phyloP scores from a whole-genome alignment of 2,113 vertebrate species.

The Oncorhynchus nerka region DNA sequence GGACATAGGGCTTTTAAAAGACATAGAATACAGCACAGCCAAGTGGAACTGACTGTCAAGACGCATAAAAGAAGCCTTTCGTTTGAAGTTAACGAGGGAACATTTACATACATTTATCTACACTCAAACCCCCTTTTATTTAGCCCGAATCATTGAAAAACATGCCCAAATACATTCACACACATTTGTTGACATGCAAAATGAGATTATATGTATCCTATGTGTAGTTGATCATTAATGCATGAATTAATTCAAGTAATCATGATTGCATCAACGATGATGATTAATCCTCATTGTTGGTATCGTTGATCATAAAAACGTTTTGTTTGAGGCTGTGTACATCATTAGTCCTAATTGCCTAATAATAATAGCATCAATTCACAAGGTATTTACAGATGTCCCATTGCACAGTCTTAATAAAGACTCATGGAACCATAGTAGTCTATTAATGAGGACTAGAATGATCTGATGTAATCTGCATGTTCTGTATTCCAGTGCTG shows the following conservation, averaged over 20 bases:
- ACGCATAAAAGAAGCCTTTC: constrained; percentile 72
- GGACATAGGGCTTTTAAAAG: neutral
- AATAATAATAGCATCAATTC: no score
- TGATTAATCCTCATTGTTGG: no score
- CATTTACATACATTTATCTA: constrained; percentile 28
- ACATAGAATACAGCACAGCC: constrained; percentile 49
- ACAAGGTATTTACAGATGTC: no score
- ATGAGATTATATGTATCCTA: constrained; percentile 1
- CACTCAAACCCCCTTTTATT: constrained; percentile 6
- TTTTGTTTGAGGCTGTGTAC: no score
- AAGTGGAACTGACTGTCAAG: constrained; percentile 70
- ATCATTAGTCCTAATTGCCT: no score
- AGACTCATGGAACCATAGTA: no score
- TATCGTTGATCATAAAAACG: no score
- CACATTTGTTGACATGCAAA: neutral
- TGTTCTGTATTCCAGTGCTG: no score
- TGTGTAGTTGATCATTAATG: neutral
- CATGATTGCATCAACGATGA: no score
- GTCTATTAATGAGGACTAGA: no score
- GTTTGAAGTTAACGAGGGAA: constrained; percentile 68
- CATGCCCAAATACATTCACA: neutral
- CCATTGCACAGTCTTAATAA: no score
- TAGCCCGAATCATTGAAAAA: neutral
- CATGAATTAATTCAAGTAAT: neutral
- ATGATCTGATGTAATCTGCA: no score